A percentile compares a stretch with the other conserved stretches of the same genome.
These are phyloP conservation scores for Hylia prasina DNA, from an alignment of 2,113 vertebrate genomes.

Conservation along the genomic window DNA sequence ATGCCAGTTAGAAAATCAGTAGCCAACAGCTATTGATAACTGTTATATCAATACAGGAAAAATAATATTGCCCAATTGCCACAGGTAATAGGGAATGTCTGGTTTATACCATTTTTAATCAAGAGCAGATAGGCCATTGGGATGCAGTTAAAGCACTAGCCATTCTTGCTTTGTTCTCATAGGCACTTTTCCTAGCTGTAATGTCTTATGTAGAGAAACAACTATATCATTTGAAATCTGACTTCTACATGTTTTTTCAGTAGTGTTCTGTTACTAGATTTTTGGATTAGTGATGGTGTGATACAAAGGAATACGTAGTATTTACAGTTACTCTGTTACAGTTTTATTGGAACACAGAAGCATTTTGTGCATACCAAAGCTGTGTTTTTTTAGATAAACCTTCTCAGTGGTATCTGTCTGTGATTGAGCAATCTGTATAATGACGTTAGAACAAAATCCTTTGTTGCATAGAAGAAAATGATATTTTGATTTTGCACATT, in stretches of 20 bases:
- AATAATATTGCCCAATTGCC: neutral
- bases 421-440: neutral
- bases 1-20: neutral
- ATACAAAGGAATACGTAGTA: neutral
- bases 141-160: neutral
- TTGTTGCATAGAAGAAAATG: neutral
- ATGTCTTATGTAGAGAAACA: slow-evolving; percentile 61
- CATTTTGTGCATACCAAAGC: neutral
- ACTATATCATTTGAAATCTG: neutral
- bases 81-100: neutral
- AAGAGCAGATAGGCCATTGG: neutral
- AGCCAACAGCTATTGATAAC: neutral
- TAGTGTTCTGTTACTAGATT: neutral
- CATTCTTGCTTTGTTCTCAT: neutral
- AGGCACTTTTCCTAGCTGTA: slow-evolving; percentile 30
- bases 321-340: neutral
- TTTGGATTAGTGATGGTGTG: neutral
- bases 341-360: neutral
- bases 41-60: neutral
- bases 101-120: neutral
- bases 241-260: neutral
- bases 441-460: neutral
- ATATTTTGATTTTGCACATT: neutral
- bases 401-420: neutral
- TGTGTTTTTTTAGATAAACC: neutral